phyloP scores from a whole-genome alignment of 2,113 vertebrate species.

The Gavialis gangeticus region DNA sequence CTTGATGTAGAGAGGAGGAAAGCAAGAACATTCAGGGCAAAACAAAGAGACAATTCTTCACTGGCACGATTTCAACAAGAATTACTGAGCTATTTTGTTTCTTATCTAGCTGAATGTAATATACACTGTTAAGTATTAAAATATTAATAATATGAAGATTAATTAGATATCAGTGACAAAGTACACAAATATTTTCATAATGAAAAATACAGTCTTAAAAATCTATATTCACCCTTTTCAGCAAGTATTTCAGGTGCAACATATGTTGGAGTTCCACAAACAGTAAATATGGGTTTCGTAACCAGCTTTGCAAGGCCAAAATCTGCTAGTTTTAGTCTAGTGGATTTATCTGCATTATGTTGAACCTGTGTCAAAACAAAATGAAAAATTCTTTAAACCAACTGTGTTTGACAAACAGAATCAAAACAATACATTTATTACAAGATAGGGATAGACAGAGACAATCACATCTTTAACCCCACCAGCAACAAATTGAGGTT shows the following conservation, averaged over 20 bases:
- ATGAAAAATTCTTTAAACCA: not conserved
- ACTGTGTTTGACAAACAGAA: not conserved
- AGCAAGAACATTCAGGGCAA: not conserved
- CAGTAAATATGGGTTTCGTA: conserved; percentile 95
- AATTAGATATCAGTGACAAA: not conserved
- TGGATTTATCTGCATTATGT: conserved; percentile 83
- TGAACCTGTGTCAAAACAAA: conserved; percentile 84
- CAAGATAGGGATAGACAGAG: not conserved
- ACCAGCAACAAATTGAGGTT: not conserved
- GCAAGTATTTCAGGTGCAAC: conserved; percentile 97
- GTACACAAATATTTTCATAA: not conserved
- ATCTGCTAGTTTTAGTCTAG: conserved; percentile 93
- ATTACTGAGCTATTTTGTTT: not conserved
- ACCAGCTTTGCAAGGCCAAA: conserved; percentile 97
- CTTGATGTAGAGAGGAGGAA: not conserved
- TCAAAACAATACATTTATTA: not conserved
- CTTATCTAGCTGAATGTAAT: not conserved
- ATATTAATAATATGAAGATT: not conserved
- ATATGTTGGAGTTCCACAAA: conserved; percentile 97
- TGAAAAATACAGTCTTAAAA: not conserved
- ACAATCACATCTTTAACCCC: not conserved
- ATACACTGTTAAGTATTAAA: not conserved
- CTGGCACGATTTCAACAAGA: not conserved
- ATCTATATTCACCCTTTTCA: conserved; percentile 88
- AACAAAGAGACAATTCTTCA: not conserved